Evolutionary conservation across 2,797 vertebrate genomes (phyloP), one percentile per base, ranked within the genome.

Genomic region (Cottoperca gobio): DNA sequence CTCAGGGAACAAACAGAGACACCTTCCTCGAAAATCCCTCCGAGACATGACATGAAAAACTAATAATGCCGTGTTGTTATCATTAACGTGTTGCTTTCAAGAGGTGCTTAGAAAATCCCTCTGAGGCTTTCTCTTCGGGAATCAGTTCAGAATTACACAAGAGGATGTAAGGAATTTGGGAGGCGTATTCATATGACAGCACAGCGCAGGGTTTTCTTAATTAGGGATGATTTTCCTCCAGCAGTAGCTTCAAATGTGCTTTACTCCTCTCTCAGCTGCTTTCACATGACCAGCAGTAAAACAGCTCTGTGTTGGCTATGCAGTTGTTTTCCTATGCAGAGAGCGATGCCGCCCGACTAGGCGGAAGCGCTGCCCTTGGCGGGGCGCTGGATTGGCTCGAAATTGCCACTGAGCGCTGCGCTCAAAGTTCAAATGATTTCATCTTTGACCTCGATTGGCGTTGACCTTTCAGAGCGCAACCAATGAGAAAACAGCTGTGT

Each of bases 101-200:
- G 79, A 87, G 63, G 74, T 50, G 74, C 86, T 84, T 70, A 71
- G 69, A 79, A 82, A 89, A 89, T 80, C 82, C 82, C 78, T 85
- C 76, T 37, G 59, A 81, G 81, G 82, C 65, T 43, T 78, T 79
- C 76, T 87, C 59, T 77, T 58, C 68, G 80, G 75, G 77, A 89
- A 79, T 88, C 79, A 78, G 66, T 63, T 77, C 84, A 82, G 83
- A 73, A 81, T 92, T 89, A 62, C 81, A 84, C 83, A 80, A 89
- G 65, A 78, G 80, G 61, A 85, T 79, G 68, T 61, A 69, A 83
- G 73, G 83, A 78, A 67, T 80, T 85, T 78, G 59, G 82, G 48
- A 71, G 71, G 72, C n/a, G 37, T 82, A 43, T 70, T 66, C 62
- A 74, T 76, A 68, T 75, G 76, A 85, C 81, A 86, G 70, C 61